phyloP scores from a whole-genome alignment of 2,797 vertebrate genomes.

The Sebastes trivittatus region DNA sequence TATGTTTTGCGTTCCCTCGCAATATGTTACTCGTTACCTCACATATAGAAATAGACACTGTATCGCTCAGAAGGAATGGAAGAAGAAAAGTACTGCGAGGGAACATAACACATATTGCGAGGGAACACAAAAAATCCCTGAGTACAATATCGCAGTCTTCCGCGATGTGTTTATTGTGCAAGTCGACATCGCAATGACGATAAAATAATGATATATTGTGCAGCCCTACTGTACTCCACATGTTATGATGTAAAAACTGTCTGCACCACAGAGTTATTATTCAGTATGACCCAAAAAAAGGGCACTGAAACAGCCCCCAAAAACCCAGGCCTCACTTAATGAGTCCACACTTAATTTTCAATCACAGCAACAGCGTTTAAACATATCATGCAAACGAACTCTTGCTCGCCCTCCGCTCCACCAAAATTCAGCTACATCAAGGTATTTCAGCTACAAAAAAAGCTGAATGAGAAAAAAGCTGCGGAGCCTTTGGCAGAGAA shows the following conservation, averaged over 20 bases:
- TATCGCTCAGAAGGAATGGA: too few relatives aligned
- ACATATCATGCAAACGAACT: slow-evolving; percentile 5
- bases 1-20: too few relatives aligned
- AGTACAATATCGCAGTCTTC: too few relatives aligned
- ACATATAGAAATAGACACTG: too few relatives aligned
- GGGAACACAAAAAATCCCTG: too few relatives aligned
- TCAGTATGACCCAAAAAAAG: neutral
- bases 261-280: neutral
- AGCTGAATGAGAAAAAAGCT: slow-evolving; percentile 18
- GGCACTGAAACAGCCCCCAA: neutral
- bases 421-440: slow-evolving; percentile 24
- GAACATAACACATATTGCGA: too few relatives aligned
- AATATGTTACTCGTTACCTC: too few relatives aligned
- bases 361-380: slow-evolving; percentile 19
- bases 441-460: neutral
- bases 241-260: neutral
- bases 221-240: neutral
- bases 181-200: fast-evolving
- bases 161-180: fast-evolving
- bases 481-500: slow-evolving; percentile 22
- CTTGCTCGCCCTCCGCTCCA: neutral
- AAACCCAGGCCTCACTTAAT: neutral
- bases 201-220: too few relatives aligned
- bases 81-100: too few relatives aligned
- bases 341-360: slow-evolving; percentile 26